Base-by-base conservation (phyloP, 2,888 invertebrate genomes). In the Spatulosminthurus flaviceps region DNA sequence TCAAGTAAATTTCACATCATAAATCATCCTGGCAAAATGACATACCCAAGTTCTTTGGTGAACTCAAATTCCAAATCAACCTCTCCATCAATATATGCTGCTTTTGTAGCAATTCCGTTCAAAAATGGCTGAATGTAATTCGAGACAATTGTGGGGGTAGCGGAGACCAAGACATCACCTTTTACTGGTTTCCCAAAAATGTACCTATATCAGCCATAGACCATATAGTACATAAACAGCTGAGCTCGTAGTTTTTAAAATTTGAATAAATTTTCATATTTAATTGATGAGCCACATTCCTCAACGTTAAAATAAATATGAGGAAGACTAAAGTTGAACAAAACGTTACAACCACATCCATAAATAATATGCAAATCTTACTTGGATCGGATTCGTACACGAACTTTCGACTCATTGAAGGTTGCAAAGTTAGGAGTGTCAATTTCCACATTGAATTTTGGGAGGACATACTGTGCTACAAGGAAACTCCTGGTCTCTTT, bases 381-480 rank as follows among this genome's bases (percentile, higher is more conserved):
- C 94, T 92, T 94, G 22, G 97, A 93, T 76, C 92, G 91, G 2
- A 98, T 91, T 26, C 94, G 93, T 28, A 94, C 93, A 24, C 90
- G 91, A 71, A 97, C 90, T 81, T 92, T 91, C 67, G 92, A 92
- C 76, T 95, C 95, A 83, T 92, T 92, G 87, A 94, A 93, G 0
- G 95, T 93, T 7, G 93, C 91, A 87, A 95, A 95, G 77, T 93
- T 91, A 0, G 95, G 93, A 42, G 95, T 91, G 83, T 94, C 92
- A 81, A 98, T 92, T 41, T 91, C 91, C 80, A 98, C 94, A 86
- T 96, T 92, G 88, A 97, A 98, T 87, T 97, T 97, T 0, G 98
- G 98, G 84, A 96, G 88, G 78, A 98, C 93, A 86, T 96, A 96
- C 88, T 96, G 95, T 9, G 95, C 95, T 7, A 97, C 94, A 87